These are phyloP conservation scores for Coranthus polyacanthus DNA, from an alignment of 2,797 vertebrate species.

Conservation along the genomic window DNA sequence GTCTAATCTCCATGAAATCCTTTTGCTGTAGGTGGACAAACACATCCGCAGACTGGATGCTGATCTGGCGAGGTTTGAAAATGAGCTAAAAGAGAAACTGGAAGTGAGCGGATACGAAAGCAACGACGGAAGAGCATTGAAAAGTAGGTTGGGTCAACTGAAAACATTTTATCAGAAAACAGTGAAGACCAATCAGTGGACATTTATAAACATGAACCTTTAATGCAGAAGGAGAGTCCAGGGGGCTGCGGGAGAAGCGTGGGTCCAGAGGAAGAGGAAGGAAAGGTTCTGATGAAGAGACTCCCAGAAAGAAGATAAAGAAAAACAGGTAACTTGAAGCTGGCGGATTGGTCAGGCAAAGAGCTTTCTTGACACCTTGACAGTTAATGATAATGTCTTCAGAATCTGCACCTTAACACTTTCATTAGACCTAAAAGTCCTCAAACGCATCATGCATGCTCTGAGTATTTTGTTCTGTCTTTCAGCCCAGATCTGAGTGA, in stretches of 20 bases:
- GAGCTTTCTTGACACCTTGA: not conserved
- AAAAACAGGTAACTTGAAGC: slow-evolving; percentile 89
- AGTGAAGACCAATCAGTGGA: accelerated
- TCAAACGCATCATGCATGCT: not conserved
- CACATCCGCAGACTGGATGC: slow-evolving; percentile 97
- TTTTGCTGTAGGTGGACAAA: slow-evolving; percentile 91
- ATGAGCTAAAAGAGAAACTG: slow-evolving; percentile 97
- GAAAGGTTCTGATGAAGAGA: slow-evolving; percentile 94
- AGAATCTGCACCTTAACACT: no score
- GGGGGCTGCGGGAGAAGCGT: slow-evolving; percentile 90
- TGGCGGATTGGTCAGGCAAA: not conserved
- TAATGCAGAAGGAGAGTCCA: slow-evolving; percentile 72
- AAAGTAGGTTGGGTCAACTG: slow-evolving; percentile 84
- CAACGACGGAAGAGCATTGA: slow-evolving; percentile 85
- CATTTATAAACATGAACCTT: not conserved
- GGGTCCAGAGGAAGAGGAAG: slow-evolving; percentile 90
- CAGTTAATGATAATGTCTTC: not conserved
- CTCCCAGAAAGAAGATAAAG: slow-evolving; percentile 94
- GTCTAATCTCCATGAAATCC: not conserved
- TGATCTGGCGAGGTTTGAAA: slow-evolving; percentile 95
- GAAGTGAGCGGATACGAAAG: slow-evolving; percentile 93
- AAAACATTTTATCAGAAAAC: not conserved
- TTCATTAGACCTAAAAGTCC: no score
- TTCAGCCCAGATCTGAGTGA: slow-evolving; percentile 91
- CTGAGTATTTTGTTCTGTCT: slow-evolving; percentile 15